Evolutionary conservation across 1,140 invertebrate species (phyloP).

Genomic region (Camponotus pennsylvanicus): DNA sequence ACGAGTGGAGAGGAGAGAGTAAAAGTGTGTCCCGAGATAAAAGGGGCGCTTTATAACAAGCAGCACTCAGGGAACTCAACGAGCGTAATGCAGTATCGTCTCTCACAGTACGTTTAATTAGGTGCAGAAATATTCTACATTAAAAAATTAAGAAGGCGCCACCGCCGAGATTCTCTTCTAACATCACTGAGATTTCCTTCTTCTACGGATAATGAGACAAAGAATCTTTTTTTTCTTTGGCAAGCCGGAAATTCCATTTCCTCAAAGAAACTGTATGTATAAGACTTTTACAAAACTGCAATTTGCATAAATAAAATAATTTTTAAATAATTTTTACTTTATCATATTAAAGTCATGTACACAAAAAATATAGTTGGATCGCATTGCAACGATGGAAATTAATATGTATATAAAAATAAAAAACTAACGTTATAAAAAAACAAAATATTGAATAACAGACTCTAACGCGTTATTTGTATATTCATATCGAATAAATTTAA

Average conservation of each 20-base stretch:
- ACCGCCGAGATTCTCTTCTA: constrained; percentile 17
- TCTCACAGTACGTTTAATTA: constrained; percentile 65
- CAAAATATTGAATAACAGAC: background rate
- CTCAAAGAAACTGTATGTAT: constrained; percentile 8
- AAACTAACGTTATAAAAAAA: background rate
- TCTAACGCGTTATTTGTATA: background rate
- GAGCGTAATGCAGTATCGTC: background rate
- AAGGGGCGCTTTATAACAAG: constrained; percentile 73
- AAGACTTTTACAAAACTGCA: background rate
- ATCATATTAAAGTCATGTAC: background rate
- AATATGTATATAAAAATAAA: background rate
- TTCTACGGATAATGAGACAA: background rate
- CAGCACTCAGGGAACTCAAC: constrained; percentile 68
- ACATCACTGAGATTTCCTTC: background rate
- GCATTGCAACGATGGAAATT: background rate
- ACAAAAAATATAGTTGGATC: background rate
- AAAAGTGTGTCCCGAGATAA: constrained; percentile 57
- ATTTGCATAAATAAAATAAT: constrained; percentile 25
- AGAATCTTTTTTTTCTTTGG: background rate
- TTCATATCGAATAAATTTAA: background rate
- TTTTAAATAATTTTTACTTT: background rate
- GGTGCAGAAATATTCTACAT: constrained; percentile 70
- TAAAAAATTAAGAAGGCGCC: constrained; percentile 63
- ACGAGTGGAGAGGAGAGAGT: no score
- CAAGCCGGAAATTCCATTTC: background rate